Conservation (phyloP, 2,113 vertebrate species). For the Grammomys dolichurus region DNA sequence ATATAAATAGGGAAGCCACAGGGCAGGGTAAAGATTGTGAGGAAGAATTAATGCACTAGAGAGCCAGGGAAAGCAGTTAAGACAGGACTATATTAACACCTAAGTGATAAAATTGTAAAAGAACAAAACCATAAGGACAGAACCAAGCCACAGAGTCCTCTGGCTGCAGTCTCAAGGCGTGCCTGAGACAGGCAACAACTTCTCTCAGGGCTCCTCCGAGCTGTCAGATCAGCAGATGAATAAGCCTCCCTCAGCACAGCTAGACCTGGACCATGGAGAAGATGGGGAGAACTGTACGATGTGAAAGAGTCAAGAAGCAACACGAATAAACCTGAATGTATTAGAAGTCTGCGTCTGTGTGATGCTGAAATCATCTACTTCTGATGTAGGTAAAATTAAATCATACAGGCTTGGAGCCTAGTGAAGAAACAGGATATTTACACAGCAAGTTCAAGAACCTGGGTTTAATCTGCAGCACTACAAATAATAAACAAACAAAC, state of each 20-base stretch:
- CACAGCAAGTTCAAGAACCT: background rate
- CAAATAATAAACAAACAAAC: background rate
- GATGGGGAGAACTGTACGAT: background rate
- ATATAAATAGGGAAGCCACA: background rate
- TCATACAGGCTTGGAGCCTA: background rate
- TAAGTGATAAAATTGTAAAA: background rate
- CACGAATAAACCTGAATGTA: background rate
- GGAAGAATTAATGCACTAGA: background rate
- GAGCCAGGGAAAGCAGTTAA: background rate
- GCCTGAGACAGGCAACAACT: background rate
- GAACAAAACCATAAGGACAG: background rate
- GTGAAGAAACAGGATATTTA: background rate
- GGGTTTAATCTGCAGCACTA: background rate
- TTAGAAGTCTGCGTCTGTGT: background rate
- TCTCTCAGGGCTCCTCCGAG: background rate
- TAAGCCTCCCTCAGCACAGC: background rate
- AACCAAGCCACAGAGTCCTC: background rate
- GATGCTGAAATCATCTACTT: background rate
- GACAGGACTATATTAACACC: background rate
- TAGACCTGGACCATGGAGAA: fast-evolving
- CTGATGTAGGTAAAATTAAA: background rate
- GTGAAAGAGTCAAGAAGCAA: background rate
- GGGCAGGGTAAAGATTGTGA: fast-evolving
- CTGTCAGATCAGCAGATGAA: background rate
- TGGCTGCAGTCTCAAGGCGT: background rate